A percentile compares a stretch with the other conserved stretches of the same genome.
phyloP scores from a whole-genome alignment of 2,113 vertebrate species.

The Sebastes fasciatus region DNA sequence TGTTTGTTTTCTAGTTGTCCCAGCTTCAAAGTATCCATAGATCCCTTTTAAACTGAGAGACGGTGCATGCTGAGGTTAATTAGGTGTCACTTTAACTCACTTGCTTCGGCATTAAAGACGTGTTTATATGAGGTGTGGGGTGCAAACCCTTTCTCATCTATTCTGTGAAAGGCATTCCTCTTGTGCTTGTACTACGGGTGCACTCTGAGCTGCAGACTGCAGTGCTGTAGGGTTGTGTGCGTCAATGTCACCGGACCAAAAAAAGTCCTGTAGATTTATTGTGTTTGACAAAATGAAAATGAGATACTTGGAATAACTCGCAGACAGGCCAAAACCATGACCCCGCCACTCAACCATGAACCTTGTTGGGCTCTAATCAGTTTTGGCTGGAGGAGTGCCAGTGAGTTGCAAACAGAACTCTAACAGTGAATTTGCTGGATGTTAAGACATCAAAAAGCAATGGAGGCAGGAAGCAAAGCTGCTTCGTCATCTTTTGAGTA shows the following conservation, averaged over 20 bases:
- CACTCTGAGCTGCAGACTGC: not conserved
- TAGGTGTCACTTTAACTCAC: constrained; percentile 15
- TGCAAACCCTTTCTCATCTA: not conserved
- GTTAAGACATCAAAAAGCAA: constrained; percentile 8
- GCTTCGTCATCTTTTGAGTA: constrained; percentile 9
- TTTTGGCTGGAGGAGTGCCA: not conserved
- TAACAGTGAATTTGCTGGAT: not conserved
- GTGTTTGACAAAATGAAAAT: not conserved
- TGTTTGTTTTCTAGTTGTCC: not conserved
- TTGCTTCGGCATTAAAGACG: not conserved
- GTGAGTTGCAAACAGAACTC: not conserved
- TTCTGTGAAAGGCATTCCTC: not conserved
- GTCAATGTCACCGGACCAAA: not conserved
- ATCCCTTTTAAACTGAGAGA: not conserved
- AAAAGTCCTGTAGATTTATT: not conserved
- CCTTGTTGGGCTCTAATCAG: not conserved
- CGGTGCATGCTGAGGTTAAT: constrained; percentile 15
- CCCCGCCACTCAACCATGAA: not conserved
- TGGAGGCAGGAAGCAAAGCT: not conserved
- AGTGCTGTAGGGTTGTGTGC: not conserved
- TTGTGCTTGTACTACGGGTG: not conserved
- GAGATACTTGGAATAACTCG: not conserved
- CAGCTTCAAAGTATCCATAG: not conserved
- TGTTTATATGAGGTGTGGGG: not conserved
- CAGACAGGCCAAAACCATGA: not conserved